Conservation (phyloP, 2,888 invertebrate species). For the Athalia cordata region DNA sequence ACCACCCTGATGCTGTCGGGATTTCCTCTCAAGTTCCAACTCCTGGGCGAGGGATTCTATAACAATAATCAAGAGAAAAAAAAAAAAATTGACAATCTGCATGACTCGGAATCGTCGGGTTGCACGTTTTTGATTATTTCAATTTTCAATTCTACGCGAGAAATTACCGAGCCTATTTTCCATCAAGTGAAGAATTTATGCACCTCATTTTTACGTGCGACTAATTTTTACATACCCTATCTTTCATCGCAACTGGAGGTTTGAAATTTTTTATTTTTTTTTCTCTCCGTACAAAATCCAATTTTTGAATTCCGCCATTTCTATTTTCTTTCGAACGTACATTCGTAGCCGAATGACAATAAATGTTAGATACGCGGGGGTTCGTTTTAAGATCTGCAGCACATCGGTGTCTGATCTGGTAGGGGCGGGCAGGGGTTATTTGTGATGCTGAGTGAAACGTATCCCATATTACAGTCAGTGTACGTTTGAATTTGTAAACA, state of each 20-base stretch:
- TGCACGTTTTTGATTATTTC: too few relatives aligned
- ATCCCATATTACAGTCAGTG: not conserved
- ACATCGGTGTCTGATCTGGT: not conserved
- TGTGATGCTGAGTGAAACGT: not conserved
- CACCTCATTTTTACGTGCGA: too few relatives aligned
- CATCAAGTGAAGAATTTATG: too few relatives aligned
- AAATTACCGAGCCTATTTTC: too few relatives aligned
- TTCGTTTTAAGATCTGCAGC: not conserved
- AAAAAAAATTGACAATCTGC: constrained; percentile 44
- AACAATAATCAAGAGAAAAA: constrained; percentile 69
- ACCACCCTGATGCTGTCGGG: constrained; percentile 84
- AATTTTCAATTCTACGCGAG: too few relatives aligned
- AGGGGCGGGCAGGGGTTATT: not conserved
- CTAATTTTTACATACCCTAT: too few relatives aligned
- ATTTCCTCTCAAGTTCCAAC: constrained; percentile 91
- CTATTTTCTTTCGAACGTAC: too few relatives aligned
- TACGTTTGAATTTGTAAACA: not conserved
- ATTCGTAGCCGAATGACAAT: not conserved
- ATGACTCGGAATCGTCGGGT: too few relatives aligned
- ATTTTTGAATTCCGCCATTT: too few relatives aligned
- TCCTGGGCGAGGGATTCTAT: constrained; percentile 91
- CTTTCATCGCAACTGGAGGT: too few relatives aligned
- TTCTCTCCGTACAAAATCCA: too few relatives aligned
- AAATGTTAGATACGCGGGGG: not conserved
- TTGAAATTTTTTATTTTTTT: too few relatives aligned